A percentile compares a stretch with the other conserved stretches of the same genome.
These are phyloP conservation scores for Mastomys coucha DNA, from an alignment of 2,113 vertebrate genomes.

Conservation along the genomic window DNA sequence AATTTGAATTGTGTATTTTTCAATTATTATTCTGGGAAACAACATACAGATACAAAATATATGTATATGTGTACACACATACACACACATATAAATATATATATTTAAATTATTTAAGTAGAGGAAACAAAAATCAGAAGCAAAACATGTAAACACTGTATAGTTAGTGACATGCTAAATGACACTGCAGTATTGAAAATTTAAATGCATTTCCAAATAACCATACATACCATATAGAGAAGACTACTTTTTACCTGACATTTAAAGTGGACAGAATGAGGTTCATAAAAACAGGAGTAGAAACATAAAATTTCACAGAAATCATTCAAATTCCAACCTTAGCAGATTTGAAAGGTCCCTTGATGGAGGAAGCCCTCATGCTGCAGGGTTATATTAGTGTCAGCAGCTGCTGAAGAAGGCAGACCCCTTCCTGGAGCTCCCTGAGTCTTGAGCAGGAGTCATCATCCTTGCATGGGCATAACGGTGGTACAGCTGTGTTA, in stretches of 20 bases:
- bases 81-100: neutral
- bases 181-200: neutral
- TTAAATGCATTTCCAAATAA: neutral
- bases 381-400: no score
- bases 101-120: neutral
- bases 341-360: no score
- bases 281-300: neutral
- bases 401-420: neutral
- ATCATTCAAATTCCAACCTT: neutral
- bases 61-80: neutral
- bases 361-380: neutral
- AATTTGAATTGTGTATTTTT: neutral
- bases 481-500: no score
- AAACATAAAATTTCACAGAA: neutral
- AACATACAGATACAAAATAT: neutral
- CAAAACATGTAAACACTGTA: neutral
- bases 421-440: neutral
- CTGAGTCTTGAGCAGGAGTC: neutral
- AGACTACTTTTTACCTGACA: neutral
- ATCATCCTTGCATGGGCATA: neutral
- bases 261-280: accelerated
- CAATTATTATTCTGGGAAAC: neutral
- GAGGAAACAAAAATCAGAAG: neutral
- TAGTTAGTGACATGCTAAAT: neutral
- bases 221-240: neutral